Conservation (phyloP, 2,113 vertebrate species). For the Eira barbara region DNA sequence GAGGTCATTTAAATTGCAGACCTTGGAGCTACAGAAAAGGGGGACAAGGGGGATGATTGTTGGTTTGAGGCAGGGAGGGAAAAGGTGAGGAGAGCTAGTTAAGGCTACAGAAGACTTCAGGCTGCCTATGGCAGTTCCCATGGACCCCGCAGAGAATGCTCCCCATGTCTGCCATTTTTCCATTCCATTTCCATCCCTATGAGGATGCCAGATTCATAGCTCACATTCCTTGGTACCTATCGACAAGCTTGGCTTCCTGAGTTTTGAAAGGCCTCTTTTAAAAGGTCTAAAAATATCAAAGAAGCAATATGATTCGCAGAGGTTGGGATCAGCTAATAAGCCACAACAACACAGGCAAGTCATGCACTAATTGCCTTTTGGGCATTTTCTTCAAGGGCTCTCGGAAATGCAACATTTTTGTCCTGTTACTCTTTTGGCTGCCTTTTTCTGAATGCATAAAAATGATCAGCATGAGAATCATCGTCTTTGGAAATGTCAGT, state of each 20-base stretch:
- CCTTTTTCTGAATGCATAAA: slow-evolving; percentile 42
- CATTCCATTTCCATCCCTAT: background rate
- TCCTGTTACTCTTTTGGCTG: background rate
- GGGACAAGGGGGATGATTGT: background rate
- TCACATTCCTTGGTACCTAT: background rate
- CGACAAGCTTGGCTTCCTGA: slow-evolving; percentile 45
- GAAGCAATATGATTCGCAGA: slow-evolving; percentile 26
- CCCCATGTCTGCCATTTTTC: too few species aligned
- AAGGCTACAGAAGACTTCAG: background rate
- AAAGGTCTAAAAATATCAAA: slow-evolving; percentile 63
- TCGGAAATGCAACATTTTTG: slow-evolving; percentile 34
- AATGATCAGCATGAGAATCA: background rate
- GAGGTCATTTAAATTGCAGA: background rate
- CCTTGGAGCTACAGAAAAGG: background rate
- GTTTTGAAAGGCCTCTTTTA: slow-evolving; percentile 21
- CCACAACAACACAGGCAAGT: background rate
- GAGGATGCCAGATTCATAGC: background rate
- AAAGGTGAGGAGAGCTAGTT: background rate
- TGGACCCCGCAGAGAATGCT: too few species aligned
- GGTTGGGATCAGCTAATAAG: slow-evolving; percentile 7
- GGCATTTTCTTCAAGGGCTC: slow-evolving; percentile 55
- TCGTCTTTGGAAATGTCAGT: slow-evolving; percentile 56
- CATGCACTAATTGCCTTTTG: slow-evolving; percentile 53
- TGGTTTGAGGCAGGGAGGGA: background rate
- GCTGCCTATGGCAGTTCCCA: background rate